Percentiles rank a stretch among this genome's conserved stretches.
Conservation (phyloP, 37 sponge, comb jelly and placozoan species). For the Spongilla lacustris region DNA sequence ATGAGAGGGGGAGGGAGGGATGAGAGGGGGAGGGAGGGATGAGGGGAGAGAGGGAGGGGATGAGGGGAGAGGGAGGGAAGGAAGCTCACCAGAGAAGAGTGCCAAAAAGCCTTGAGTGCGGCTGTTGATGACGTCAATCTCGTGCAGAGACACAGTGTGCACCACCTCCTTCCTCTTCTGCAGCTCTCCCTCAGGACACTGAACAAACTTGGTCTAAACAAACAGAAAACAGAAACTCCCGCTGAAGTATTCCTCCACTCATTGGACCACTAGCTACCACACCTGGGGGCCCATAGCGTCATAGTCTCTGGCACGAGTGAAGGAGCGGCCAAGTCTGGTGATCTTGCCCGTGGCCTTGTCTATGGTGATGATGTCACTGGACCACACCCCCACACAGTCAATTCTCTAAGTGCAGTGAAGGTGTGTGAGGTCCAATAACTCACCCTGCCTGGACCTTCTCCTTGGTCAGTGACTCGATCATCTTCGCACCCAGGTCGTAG, state of each 20-base stretch:
- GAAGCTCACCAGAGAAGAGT: constrained; percentile 87
- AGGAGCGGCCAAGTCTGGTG: constrained; percentile 89
- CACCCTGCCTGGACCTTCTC: constrained; percentile 97
- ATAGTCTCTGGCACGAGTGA: constrained; percentile 95
- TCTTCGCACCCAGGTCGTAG: constrained; percentile 96
- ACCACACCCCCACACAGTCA: background rate
- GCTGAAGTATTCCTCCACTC: background rate
- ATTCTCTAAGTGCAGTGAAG: no score
- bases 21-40: background rate
- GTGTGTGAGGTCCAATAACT: constrained; percentile 6
- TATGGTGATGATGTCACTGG: constrained; percentile 94
- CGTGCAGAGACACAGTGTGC: constrained; percentile 97
- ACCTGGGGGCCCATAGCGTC: constrained; percentile 99
- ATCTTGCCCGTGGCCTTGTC: constrained; percentile 96
- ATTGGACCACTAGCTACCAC: background rate
- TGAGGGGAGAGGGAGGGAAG: background rate
- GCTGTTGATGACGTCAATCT: constrained; percentile 99
- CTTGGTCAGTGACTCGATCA: constrained; percentile 96
- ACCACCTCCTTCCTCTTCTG: constrained; percentile 99
- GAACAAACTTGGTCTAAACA: constrained; percentile 93
- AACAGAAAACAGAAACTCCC: background rate
- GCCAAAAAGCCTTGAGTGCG: constrained; percentile 96
- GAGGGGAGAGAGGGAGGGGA: background rate
- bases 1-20: no score
- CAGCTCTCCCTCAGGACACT: constrained; percentile 98